A percentile compares a stretch with the other conserved stretches of the same genome.
These are phyloP conservation scores for Rattus norvegicus DNA, from an alignment of 2,113 vertebrate species.

Conservation along the genomic window DNA sequence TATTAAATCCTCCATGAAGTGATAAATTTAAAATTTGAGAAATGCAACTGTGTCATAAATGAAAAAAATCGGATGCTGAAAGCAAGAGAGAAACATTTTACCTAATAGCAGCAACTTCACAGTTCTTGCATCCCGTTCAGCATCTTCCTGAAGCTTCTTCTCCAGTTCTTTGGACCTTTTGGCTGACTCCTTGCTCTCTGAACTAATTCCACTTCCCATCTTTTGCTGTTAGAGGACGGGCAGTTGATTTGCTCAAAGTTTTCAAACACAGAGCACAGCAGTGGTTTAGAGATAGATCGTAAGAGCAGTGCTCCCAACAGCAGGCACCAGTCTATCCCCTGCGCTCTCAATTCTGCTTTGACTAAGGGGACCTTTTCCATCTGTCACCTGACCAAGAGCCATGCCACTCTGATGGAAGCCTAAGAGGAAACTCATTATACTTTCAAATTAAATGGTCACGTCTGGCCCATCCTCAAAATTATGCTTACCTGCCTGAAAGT, in stretches of 20 bases:
- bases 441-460: conserved; percentile 67
- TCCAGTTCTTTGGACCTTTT: conserved; percentile 87
- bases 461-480: conserved; percentile 29
- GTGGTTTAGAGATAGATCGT: background rate
- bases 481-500: background rate
- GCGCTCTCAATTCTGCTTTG: conserved; percentile 65
- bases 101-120: conserved; percentile 87
- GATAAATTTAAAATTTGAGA: conserved; percentile 45
- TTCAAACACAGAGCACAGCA: background rate
- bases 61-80: background rate
- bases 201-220: conserved; percentile 86
- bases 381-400: conserved; percentile 66
- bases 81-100: conserved; percentile 69
- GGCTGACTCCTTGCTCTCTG: conserved; percentile 85
- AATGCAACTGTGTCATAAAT: background rate
- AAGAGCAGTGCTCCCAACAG: background rate
- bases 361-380: conserved; percentile 54
- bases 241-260: conserved; percentile 37
- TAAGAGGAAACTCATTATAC: conserved; percentile 66
- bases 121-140: conserved; percentile 86
- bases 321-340: background rate
- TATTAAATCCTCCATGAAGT: background rate
- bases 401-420: background rate
- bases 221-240: background rate
- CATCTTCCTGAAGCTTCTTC: conserved; percentile 88